Evolutionary conservation across 1,140 invertebrate species (phyloP).

Genomic region (Drosophila erecta): DNA sequence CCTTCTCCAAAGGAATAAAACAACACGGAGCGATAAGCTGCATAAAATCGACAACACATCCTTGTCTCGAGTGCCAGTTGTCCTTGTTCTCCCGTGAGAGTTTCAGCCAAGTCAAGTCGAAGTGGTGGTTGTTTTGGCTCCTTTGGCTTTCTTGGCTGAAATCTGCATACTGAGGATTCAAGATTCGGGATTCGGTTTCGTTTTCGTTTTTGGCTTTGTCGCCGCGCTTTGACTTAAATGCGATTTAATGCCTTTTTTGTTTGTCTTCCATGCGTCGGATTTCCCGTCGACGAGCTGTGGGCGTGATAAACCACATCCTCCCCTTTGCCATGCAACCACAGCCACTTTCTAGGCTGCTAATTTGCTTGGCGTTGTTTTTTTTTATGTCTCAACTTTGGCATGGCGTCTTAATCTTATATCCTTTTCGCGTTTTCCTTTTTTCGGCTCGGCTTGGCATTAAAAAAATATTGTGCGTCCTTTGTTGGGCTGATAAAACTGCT

Average conservation of each 20-base stretch:
- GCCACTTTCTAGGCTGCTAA: conserved; percentile 52
- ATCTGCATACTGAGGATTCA: background rate
- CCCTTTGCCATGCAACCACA: conserved; percentile 16
- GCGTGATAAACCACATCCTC: conserved; percentile 74
- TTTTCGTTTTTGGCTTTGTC: conserved; percentile 39
- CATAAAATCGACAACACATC: conserved; percentile 26
- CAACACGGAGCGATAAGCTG: conserved; percentile 43
- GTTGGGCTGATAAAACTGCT: conserved; percentile 81
- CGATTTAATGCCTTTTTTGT: conserved; percentile 83
- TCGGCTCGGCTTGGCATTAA: conserved; percentile 74
- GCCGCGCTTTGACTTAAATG: conserved; percentile 74
- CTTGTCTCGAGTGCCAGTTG: conserved; percentile 42
- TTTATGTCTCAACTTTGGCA: conserved; percentile 67
- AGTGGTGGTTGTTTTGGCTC: conserved; percentile 40
- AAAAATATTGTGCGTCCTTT: conserved; percentile 66
- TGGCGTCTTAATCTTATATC: conserved; percentile 80
- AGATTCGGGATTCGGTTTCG: conserved; percentile 7
- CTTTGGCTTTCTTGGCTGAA: background rate
- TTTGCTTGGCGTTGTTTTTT: conserved; percentile 69
- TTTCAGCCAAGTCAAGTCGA: conserved; percentile 14
- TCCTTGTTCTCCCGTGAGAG: conserved; percentile 44
- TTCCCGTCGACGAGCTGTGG: conserved; percentile 71
- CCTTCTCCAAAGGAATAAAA: background rate
- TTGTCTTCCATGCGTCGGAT: conserved; percentile 82
- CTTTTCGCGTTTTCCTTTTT: conserved; percentile 55